Percentiles rank a stretch among this genome's conserved stretches.
Evolutionary conservation across 2,888 invertebrate species (phyloP).

Genomic region (Diadegma fenestrale): DNA sequence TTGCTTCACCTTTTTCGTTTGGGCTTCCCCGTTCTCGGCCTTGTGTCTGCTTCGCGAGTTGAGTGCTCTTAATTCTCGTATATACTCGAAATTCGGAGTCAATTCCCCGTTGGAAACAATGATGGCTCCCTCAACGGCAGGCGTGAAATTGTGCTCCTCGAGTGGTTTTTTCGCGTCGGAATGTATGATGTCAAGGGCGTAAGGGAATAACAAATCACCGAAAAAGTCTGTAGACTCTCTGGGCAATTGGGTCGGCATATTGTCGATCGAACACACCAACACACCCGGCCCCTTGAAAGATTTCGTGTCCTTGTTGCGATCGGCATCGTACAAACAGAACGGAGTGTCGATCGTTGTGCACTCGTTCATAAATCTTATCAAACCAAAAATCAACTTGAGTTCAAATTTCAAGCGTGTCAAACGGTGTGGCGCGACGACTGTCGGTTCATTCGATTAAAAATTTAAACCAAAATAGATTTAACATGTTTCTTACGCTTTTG

Average conservation of each 20-base stretch:
- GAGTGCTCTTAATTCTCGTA: conserved; percentile 92
- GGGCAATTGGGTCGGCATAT: conserved; percentile 99
- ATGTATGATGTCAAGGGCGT: conserved; percentile 93
- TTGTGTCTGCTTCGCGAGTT: conserved; percentile 90
- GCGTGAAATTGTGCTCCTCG: conserved; percentile 91
- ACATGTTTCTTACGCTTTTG: no score
- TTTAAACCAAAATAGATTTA: no score
- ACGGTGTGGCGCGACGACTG: no score
- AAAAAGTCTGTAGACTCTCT: conserved; percentile 99
- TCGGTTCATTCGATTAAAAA: no score
- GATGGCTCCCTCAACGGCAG: conserved; percentile 93
- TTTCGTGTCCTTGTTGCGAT: conserved; percentile 98
- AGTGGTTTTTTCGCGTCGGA: conserved; percentile 93
- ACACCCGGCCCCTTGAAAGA: conserved; percentile 99
- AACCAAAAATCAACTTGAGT: conserved; percentile 6
- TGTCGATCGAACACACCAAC: conserved; percentile 99
- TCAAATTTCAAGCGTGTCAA: not conserved
- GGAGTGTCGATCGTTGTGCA: conserved; percentile 99
- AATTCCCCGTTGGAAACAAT: conserved; percentile 98
- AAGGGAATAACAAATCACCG: conserved; percentile 96
- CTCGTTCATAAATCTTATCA: conserved; percentile 95
- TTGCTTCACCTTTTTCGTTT: conserved; percentile 86
- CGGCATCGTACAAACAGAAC: conserved; percentile 99
- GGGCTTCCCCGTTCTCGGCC: conserved; percentile 87
- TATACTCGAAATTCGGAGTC: conserved; percentile 97